Percentiles rank a stretch among this genome's conserved stretches.
phyloP scores from a whole-genome alignment of 2,888 invertebrate genomes.

The Epinotia bilunana region DNA sequence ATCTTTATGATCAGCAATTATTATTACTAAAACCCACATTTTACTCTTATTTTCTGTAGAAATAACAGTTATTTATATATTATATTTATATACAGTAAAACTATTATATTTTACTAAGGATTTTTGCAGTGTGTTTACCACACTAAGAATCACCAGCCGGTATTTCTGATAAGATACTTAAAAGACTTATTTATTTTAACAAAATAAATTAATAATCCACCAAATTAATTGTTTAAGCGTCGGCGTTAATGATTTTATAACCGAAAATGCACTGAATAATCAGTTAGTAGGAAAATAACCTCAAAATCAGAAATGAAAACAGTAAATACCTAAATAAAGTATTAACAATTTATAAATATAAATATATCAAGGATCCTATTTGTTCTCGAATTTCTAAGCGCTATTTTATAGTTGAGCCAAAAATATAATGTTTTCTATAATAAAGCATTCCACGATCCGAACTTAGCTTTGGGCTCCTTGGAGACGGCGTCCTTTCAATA shows the following conservation, averaged over 20 bases:
- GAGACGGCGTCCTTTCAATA: conserved; percentile 65
- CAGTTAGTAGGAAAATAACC: conserved; percentile 6
- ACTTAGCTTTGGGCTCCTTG: conserved; percentile 67
- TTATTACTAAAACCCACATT: not conserved
- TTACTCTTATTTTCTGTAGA: not conserved
- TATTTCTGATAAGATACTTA: conserved; percentile 32
- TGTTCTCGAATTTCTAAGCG: not conserved
- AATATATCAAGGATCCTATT: not conserved
- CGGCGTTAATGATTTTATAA: not conserved
- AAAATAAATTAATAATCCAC: not conserved
- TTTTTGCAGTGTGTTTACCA: no score
- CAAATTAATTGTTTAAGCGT: not conserved
- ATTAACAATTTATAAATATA: no score
- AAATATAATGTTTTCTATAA: conserved; percentile 40
- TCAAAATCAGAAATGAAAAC: conserved; percentile 4
- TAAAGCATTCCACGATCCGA: conserved; percentile 62
- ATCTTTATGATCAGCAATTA: not conserved
- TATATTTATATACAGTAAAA: not conserved
- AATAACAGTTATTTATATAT: not conserved
- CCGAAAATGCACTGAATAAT: not conserved
- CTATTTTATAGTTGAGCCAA: not conserved
- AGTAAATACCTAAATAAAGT: not conserved
- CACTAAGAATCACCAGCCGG: not conserved
- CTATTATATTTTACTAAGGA: not conserved
- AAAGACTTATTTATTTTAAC: not conserved